Evolutionary conservation across 2,113 vertebrate species (phyloP), one percentile per base, ranked within the genome.

Genomic region (Sinocyclocheilus rhinocerous): DNA sequence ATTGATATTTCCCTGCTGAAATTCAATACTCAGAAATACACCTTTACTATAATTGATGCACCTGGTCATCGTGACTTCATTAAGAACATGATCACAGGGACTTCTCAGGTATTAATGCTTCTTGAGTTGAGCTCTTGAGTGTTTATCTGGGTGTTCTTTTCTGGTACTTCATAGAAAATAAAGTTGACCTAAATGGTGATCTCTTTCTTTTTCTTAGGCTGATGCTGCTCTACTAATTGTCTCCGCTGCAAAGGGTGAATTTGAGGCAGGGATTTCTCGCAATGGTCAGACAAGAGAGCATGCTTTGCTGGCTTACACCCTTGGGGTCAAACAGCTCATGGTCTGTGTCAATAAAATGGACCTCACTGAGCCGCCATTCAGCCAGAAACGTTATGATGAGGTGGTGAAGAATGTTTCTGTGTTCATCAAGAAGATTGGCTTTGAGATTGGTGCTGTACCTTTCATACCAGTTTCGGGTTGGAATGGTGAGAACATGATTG

Each of bases 331-430:
- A 82, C 96, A 96, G 85, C 91, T 96, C 0, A 92, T 96, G 1
- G 94, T 96, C n/a, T 96, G 95, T 0, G 92, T 96, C 36, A 96
- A 96, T 92, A 96, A 96, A 88, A 95, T 96, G 95, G 96, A 96
- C 29, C n/a, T 93, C 69, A 95, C 94, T 0, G 95, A 96, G 11
- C 95, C 95, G 0, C 94, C 95, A 0, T 96, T 95, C 88, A 92
- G 92, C 88, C 94, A 96, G 90, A 93, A 93, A 11, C 94, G 95
- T 18, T 96, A 92, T 0, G 92, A 96, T 0, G 96, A 96, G 81
- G 95, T 96, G 78, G 92, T 90, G 20, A 92, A 86, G n/a, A 94
- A 93, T 0, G 95, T 96, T 7, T 91, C 75, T 0, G 83, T 93
- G n/a, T 96, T 95, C 87, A 91, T 96, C 4, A 94, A 91, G 88